Evolutionary conservation across 37 sponge, comb jelly and placozoan species (phyloP), one percentile per base, ranked within the genome.

Genomic region (Geodia barretti): DNA sequence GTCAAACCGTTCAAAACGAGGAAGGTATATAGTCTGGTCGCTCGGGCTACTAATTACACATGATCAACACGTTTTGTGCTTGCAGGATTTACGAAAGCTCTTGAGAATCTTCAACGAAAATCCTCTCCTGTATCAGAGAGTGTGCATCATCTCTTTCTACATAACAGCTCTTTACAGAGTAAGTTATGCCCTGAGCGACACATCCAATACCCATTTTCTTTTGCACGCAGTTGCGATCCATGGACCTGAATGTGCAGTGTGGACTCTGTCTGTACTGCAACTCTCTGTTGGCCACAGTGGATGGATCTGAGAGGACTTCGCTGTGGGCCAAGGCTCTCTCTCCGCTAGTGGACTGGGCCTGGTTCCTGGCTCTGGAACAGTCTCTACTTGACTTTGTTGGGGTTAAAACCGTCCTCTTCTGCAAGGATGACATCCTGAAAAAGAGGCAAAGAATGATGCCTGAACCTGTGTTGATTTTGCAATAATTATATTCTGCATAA

Each of bases 71-170:
- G 54, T 47, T 7, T 47, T 7, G 11, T 47, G 54, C 14, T 47
- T 14, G 14, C 14, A 47, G 54, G 54, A 47, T 47, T 14, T 47
- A 14, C 7, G 54, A 14, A 47, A 47, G 14, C 54, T 65, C 24
- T 68, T 29, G 34, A 2, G 69, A 20, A 47, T 88, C 30, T 88
- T 88, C n/a, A 33, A 73, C 25, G 68, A 63, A 24, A 35, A 42
- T 4, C 79, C 74, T 30, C 21, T 39, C 26, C 65, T 88, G 8
- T 88, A 82, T 38, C 30, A 76, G 0, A 32, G 73, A 21, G 73
- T 88, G 21, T 82, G 77, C 31, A 72, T 82, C 37, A 72, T 88
- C 30, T 88, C 88, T 9, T 88, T 88, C 79, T 82, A 72, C 28
- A 82, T 77, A 26, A 20, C 58, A 30, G 62, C 76, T 3, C 72